phyloP scores from a whole-genome alignment of 64 coral and sea anemone genomes.

The Trachythela sp. region DNA sequence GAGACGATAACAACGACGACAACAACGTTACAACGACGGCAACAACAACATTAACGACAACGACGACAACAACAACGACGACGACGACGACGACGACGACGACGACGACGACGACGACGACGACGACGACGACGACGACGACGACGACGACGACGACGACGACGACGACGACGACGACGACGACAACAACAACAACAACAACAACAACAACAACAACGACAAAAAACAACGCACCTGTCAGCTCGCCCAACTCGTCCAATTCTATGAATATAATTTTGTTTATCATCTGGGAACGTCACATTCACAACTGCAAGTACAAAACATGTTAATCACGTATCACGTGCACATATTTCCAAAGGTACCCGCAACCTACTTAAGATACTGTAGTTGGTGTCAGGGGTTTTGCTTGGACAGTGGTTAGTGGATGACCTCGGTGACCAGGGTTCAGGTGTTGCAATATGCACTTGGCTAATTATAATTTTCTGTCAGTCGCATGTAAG shows the following conservation, averaged over 20 bases:
- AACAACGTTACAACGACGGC: background rate
- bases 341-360: background rate
- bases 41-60: background rate
- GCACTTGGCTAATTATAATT: too few relatives aligned
- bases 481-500: too few relatives aligned
- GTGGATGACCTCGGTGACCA: too few relatives aligned
- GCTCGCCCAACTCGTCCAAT: constrained; percentile 96
- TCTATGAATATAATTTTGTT: constrained; percentile 97
- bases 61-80: background rate
- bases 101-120: background rate
- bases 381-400: too few relatives aligned
- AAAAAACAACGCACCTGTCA: constrained; percentile 46
- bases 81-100: background rate
- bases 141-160: background rate
- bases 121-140: background rate
- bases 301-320: constrained; percentile 67
- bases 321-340: background rate
- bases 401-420: too few relatives aligned
- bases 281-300: constrained; percentile 92
- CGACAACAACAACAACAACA: background rate
- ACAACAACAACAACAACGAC: background rate
- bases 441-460: too few relatives aligned
- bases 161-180: background rate
- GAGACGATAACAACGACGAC: too few relatives aligned
- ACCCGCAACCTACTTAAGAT: too few relatives aligned